Conservation (phyloP, 2,888 invertebrate genomes). For the Pachliopta kotzebuea region DNA sequence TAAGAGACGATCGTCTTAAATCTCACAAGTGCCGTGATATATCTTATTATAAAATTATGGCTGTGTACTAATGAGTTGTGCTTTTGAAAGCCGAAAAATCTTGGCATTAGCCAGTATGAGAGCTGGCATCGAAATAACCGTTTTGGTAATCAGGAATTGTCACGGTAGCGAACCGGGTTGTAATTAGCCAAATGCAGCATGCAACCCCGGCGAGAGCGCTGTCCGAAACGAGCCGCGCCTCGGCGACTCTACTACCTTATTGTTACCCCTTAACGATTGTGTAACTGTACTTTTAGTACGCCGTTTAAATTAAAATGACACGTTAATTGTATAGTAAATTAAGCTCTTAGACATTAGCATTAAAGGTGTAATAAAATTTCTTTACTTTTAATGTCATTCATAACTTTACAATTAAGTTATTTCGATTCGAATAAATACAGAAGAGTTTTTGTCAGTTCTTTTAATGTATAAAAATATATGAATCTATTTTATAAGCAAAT, state of each 20-base stretch:
- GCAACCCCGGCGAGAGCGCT: slow-evolving; percentile 55
- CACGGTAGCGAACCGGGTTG: slow-evolving; percentile 67
- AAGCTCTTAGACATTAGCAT: slow-evolving; percentile 30
- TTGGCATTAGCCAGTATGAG: neutral
- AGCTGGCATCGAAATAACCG: slow-evolving; percentile 49
- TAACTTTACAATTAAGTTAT: too few species aligned
- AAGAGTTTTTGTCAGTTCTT: too few species aligned
- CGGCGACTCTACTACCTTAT: slow-evolving; percentile 51
- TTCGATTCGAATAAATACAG: too few species aligned
- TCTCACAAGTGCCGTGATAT: neutral
- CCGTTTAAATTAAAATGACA: slow-evolving; percentile 77
- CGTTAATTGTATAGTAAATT: slow-evolving; percentile 69
- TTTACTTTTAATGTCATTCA: too few species aligned
- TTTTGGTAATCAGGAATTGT: slow-evolving; percentile 70
- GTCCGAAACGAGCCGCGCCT: slow-evolving; percentile 36
- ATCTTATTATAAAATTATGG: too few species aligned
- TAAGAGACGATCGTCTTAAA: neutral
- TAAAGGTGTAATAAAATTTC: neutral
- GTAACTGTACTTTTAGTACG: slow-evolving; percentile 76
- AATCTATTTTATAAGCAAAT: neutral
- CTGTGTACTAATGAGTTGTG: neutral
- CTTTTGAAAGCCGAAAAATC: neutral
- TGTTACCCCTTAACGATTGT: slow-evolving; percentile 74
- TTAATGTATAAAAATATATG: too few species aligned
- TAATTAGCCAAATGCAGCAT: slow-evolving; percentile 77